phyloP scores from a whole-genome alignment of 2,113 vertebrate genomes.

The Neofelis nebulosa region DNA sequence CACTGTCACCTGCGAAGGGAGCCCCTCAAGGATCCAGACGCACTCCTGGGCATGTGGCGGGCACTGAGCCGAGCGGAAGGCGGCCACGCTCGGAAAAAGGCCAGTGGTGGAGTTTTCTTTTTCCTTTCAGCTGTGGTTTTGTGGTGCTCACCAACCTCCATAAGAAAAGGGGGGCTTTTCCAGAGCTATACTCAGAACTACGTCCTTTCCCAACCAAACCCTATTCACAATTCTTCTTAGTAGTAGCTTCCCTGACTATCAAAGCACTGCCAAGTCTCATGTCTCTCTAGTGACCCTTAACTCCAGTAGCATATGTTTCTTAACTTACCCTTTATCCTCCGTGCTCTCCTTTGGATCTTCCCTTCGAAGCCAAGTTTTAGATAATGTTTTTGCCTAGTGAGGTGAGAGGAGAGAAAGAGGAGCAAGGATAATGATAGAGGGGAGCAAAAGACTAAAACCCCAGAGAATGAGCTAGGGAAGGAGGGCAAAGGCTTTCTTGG shows the following conservation, averaged over 20 bases:
- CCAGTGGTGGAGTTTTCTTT: slow-evolving; percentile 79
- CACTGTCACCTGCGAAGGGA: slow-evolving; percentile 75
- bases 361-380: neutral
- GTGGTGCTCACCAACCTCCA: slow-evolving; percentile 18
- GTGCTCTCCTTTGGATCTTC: neutral
- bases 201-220: neutral
- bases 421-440: neutral
- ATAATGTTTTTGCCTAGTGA: neutral
- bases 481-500: neutral
- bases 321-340: neutral
- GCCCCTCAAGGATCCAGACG: slow-evolving; percentile 76
- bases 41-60: slow-evolving; percentile 74
- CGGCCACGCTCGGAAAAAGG: slow-evolving; percentile 77
- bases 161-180: neutral
- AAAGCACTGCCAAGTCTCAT: neutral
- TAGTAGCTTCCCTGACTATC: neutral
- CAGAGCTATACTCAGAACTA: neutral
- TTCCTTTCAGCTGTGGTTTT: slow-evolving; percentile 71
- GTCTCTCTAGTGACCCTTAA: neutral
- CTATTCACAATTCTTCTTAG: neutral
- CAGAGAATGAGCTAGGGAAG: neutral
- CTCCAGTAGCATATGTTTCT: neutral
- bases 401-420: neutral
- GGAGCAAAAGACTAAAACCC: neutral
- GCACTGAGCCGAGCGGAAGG: slow-evolving; percentile 77